Conservation (phyloP, 2,113 vertebrate species). For the Azemiops feae region DNA sequence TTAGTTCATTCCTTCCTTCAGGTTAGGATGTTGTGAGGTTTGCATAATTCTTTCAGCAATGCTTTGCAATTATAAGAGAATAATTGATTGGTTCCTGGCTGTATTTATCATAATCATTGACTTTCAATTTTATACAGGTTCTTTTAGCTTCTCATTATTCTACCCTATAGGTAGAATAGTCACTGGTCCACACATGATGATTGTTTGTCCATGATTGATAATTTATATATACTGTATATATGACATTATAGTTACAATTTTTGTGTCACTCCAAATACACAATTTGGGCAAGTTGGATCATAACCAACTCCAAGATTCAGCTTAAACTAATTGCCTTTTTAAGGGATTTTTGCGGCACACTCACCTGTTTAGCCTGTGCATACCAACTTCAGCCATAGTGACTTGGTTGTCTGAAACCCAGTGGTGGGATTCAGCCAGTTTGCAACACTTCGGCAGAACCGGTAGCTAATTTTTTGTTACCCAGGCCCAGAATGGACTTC, state of each 20-base stretch:
- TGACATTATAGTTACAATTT: background rate
- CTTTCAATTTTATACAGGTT: slow-evolving; percentile 19
- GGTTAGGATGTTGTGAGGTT: slow-evolving; percentile 16
- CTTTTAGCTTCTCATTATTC: slow-evolving; percentile 39
- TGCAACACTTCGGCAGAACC: too few relatives aligned
- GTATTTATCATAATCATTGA: slow-evolving; percentile 43
- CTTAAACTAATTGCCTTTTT: background rate
- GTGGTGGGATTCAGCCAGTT: too few relatives aligned
- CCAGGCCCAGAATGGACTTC: too few relatives aligned
- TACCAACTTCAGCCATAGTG: background rate
- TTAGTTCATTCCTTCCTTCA: slow-evolving; percentile 19
- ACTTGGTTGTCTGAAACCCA: background rate
- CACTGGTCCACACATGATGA: background rate
- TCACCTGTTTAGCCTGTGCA: background rate
- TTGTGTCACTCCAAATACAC: background rate
- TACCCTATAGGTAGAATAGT: background rate
- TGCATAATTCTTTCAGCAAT: slow-evolving; percentile 22
- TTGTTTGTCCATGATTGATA: background rate
- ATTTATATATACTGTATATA: background rate
- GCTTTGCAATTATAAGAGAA: slow-evolving; percentile 40
- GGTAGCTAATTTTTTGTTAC: too few relatives aligned
- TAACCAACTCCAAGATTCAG: background rate
- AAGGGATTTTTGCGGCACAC: background rate
- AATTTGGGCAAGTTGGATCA: background rate
- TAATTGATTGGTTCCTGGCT: slow-evolving; percentile 38